These are phyloP conservation scores for Percopsis omiscomaycus DNA, from an alignment of 2,797 vertebrate genomes.

Conservation along the genomic window DNA sequence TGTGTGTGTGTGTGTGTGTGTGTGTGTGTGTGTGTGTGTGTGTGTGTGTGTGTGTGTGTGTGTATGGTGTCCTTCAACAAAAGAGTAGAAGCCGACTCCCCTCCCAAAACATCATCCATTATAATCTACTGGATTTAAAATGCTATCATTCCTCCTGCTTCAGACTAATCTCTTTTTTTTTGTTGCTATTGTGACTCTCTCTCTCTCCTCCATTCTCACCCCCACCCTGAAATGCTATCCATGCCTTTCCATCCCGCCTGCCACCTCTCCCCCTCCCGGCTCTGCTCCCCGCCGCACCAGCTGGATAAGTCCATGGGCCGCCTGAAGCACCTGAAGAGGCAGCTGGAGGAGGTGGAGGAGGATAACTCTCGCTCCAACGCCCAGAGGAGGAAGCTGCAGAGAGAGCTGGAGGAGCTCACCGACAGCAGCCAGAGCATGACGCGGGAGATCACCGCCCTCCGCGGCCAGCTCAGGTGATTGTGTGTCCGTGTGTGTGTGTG, in stretches of 20 bases:
- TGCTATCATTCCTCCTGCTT: conserved; percentile 32
- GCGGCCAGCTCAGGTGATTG: conserved; percentile 86
- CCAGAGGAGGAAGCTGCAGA: conserved; percentile 86
- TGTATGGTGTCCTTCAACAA: conserved; percentile 41
- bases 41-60: too few relatives aligned
- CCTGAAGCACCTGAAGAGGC: conserved; percentile 89
- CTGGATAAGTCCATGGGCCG: conserved; percentile 88
- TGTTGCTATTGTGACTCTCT: conserved; percentile 5
- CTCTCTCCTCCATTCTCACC: conserved; percentile 11
- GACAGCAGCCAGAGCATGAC: conserved; percentile 88
- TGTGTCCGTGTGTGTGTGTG: background rate
- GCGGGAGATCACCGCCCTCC: conserved; percentile 84
- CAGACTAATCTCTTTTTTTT: conserved; percentile 50
- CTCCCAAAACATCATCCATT: conserved; percentile 52
- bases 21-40: too few relatives aligned
- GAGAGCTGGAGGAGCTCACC: conserved; percentile 86
- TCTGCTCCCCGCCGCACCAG: conserved; percentile 55
- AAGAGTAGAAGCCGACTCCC: conserved; percentile 39
- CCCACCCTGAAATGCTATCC: background rate
- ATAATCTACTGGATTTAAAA: conserved; percentile 61
- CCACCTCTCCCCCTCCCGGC: background rate
- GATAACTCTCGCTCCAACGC: conserved; percentile 90
- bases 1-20: too few relatives aligned
- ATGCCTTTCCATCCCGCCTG: background rate
- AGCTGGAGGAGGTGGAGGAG: conserved; percentile 92